A percentile compares a stretch with the other conserved stretches of the same genome.
Evolutionary conservation across 2,888 invertebrate genomes (phyloP).

Genomic region (Drosophila testacea): DNA sequence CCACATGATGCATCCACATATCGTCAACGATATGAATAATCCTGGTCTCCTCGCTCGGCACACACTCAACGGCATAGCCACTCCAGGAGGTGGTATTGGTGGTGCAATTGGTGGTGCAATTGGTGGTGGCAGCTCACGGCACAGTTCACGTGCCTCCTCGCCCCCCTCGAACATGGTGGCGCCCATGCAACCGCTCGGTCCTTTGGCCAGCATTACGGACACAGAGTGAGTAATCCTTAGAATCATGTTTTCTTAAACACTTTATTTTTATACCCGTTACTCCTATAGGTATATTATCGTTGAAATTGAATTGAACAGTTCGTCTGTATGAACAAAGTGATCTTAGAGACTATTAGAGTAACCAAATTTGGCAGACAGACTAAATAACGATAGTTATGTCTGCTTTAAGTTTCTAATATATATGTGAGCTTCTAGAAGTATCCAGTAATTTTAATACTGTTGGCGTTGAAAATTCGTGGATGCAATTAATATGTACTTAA

Average conservation of each 20-base stretch:
- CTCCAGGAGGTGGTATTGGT: background rate
- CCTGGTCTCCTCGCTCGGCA: constrained; percentile 84
- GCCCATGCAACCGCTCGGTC: constrained; percentile 87
- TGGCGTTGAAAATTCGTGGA: no score
- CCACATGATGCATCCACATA: constrained; percentile 66
- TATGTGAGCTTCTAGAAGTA: no score
- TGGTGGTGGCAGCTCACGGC: constrained; percentile 74
- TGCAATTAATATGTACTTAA: no score
- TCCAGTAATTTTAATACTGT: no score
- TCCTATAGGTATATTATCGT: no score
- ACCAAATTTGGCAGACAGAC: no score
- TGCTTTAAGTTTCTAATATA: no score
- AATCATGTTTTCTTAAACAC: background rate
- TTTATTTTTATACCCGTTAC: background rate
- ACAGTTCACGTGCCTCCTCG: constrained; percentile 83
- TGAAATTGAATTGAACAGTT: no score
- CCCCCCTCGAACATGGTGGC: constrained; percentile 86
- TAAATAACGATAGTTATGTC: no score
- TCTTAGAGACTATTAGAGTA: no score
- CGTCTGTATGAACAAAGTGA: no score
- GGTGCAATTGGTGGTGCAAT: constrained; percentile 3
- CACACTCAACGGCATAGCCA: constrained; percentile 70
- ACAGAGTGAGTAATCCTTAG: constrained; percentile 87
- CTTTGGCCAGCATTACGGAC: constrained; percentile 88
- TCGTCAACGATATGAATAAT: constrained; percentile 86